Conservation (phyloP, 2,888 invertebrate species). For the Hypsopygia costalis region DNA sequence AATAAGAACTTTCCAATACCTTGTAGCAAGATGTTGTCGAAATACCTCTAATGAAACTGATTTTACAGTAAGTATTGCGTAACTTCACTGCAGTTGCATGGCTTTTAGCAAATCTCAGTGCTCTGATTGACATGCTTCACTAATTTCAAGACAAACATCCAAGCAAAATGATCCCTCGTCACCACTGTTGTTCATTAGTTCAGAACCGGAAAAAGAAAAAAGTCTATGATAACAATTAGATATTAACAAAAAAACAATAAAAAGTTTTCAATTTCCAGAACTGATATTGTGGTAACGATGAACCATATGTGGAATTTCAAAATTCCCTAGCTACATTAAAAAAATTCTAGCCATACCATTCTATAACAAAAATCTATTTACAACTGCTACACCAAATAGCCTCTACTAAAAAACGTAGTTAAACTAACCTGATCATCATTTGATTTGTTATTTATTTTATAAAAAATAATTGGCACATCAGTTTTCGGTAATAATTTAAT, state of each 20-base stretch:
- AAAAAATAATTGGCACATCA: slow-evolving; percentile 35
- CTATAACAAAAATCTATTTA: slow-evolving; percentile 15
- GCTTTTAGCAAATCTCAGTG: slow-evolving; percentile 43
- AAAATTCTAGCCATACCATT: slow-evolving; percentile 11
- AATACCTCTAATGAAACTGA: slow-evolving; percentile 56
- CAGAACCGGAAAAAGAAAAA: slow-evolving; percentile 57
- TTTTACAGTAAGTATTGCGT: slow-evolving; percentile 41
- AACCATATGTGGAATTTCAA: slow-evolving; percentile 61
- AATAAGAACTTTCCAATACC: slow-evolving; percentile 47
- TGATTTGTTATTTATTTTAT: slow-evolving; percentile 33
- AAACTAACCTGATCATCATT: slow-evolving; percentile 59
- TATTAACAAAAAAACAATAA: too few species aligned
- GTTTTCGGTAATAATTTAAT: slow-evolving; percentile 57
- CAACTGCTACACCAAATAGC: slow-evolving; percentile 15
- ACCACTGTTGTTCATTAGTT: slow-evolving; percentile 53
- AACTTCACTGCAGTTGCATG: slow-evolving; percentile 39
- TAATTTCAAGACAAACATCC: slow-evolving; percentile 31
- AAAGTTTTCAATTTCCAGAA: slow-evolving; percentile 1
- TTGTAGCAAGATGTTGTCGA: slow-evolving; percentile 62
- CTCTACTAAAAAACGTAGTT: slow-evolving; percentile 26
- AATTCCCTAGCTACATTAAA: slow-evolving; percentile 4
- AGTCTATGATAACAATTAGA: too few species aligned
- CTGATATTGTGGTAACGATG: slow-evolving; percentile 45
- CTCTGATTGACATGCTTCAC: slow-evolving; percentile 58
- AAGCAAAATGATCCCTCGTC: slow-evolving; percentile 55